phyloP scores from a whole-genome alignment of 2,888 invertebrate genomes.

The Bedellia somnulentella region DNA sequence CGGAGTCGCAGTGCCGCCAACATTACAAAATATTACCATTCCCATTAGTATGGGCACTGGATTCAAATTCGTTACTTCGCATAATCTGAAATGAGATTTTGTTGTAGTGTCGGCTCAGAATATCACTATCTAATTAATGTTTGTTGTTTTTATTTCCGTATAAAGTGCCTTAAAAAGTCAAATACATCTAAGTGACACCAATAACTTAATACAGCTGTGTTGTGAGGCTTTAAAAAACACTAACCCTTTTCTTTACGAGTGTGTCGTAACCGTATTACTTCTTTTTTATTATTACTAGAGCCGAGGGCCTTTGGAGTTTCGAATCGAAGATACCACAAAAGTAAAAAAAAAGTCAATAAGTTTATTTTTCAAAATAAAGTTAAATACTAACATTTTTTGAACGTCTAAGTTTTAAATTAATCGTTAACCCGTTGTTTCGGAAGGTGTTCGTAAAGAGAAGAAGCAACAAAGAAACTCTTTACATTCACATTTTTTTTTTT shows the following conservation, averaged over 20 bases:
- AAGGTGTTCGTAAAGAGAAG: too few species aligned
- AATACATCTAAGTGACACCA: neutral
- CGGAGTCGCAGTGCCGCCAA: constrained; percentile 83
- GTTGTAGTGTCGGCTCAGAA: neutral
- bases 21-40: constrained; percentile 78
- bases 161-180: neutral
- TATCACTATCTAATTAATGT: neutral
- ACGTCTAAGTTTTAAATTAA: too few species aligned
- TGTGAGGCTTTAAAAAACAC: neutral
- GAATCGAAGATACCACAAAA: too few species aligned
- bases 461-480: too few species aligned
- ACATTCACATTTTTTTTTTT: too few species aligned
- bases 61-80: constrained; percentile 79
- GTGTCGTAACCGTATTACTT: neutral
- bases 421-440: too few species aligned
- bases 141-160: neutral
- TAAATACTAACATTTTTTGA: too few species aligned
- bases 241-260: too few species aligned
- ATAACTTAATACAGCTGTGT: neutral
- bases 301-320: too few species aligned
- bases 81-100: constrained; percentile 54
- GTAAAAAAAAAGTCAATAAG: too few species aligned
- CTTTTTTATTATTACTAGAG: too few species aligned
- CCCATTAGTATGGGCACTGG: constrained; percentile 79
- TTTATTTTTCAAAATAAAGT: too few species aligned